These are phyloP conservation scores for Tetramorium bicarinatum DNA, from an alignment of 2,888 invertebrate genomes.

Conservation along the genomic window DNA sequence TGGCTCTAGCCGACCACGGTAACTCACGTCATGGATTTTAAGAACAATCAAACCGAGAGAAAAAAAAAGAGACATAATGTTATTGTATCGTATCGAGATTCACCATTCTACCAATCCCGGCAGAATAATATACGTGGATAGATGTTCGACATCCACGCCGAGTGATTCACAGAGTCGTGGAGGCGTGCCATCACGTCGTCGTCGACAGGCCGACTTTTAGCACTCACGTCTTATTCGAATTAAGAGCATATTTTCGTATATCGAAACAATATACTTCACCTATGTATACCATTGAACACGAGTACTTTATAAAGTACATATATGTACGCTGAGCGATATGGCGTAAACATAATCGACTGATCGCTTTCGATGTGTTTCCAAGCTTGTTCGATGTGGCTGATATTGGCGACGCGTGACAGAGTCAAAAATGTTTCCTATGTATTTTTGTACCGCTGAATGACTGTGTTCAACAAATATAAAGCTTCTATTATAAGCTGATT, in stretches of 20 bases:
- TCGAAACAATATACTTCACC: background rate
- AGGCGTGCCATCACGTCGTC: slow-evolving; percentile 60
- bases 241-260: slow-evolving; percentile 44
- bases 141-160: slow-evolving; percentile 27
- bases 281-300: slow-evolving; percentile 15
- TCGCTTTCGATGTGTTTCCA: slow-evolving; percentile 50
- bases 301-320: no score
- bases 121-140: slow-evolving; percentile 19
- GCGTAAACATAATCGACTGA: slow-evolving; percentile 42
- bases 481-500: slow-evolving; percentile 72
- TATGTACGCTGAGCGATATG: slow-evolving; percentile 23
- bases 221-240: slow-evolving; percentile 40
- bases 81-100: slow-evolving; percentile 41
- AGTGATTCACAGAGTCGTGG: slow-evolving; percentile 55
- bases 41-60: slow-evolving; percentile 69
- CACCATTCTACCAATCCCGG: slow-evolving; percentile 18
- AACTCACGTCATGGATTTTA: slow-evolving; percentile 86
- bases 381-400: slow-evolving; percentile 48
- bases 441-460: slow-evolving; percentile 73
- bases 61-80: slow-evolving; percentile 12
- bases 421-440: slow-evolving; percentile 58
- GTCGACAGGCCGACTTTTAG: slow-evolving; percentile 75
- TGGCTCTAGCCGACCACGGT: slow-evolving; percentile 86
- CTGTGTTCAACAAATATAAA: slow-evolving; percentile 72
- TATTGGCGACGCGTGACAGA: slow-evolving; percentile 26